Percentiles rank a stretch among this genome's conserved stretches.
These are phyloP conservation scores for Sphenopsis melanotis DNA, from an alignment of 2,797 vertebrate genomes.

Conservation along the genomic window DNA sequence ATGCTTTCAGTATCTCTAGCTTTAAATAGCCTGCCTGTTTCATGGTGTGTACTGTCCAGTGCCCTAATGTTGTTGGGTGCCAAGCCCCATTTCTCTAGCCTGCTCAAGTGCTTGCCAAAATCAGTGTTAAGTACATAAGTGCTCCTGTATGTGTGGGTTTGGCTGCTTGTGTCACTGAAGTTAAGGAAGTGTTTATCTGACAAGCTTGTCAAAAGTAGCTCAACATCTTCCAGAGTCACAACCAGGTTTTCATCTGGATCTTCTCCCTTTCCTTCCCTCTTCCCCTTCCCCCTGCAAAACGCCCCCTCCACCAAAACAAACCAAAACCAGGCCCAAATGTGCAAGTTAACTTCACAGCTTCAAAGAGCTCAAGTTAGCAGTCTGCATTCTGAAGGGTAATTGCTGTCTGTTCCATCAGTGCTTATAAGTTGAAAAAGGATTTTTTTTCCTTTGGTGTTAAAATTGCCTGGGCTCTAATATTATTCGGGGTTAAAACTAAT, in stretches of 20 bases:
- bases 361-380: not conserved
- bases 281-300: not conserved
- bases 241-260: not conserved
- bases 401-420: not conserved
- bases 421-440: not conserved
- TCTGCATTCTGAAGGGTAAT: not conserved
- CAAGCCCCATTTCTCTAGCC: not conserved
- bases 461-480: not conserved
- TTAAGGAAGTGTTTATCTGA: not conserved
- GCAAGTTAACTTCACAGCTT: not conserved
- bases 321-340: accelerated
- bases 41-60: not conserved
- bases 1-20: not conserved
- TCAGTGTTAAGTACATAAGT: not conserved
- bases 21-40: not conserved
- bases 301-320: not conserved
- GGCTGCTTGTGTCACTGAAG: not conserved
- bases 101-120: not conserved
- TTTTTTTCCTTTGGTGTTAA: not conserved
- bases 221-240: not conserved
- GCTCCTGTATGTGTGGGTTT: not conserved
- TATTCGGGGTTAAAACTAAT: not conserved
- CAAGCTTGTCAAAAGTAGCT: not conserved
- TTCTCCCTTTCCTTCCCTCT: not conserved
- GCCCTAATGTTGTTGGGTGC: not conserved